Conservation (phyloP, 1,140 invertebrate species). For the Panulirus ornatus region DNA sequence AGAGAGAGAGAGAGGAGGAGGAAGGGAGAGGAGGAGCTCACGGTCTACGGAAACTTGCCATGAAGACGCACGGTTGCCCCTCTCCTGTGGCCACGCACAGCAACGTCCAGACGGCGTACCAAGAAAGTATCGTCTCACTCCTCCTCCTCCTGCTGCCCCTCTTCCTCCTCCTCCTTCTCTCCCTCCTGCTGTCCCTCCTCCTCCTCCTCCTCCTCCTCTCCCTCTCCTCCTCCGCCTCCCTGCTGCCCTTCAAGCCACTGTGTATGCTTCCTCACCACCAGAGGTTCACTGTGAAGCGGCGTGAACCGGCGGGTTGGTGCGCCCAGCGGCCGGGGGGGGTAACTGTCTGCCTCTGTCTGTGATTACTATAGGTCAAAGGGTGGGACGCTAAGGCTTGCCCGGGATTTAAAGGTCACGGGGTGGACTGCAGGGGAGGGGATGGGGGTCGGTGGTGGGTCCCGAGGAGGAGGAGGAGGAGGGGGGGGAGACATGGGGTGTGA, state of each 20-base stretch:
- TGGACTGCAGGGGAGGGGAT: not conserved
- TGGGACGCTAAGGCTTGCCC: not conserved
- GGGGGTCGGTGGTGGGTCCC: not conserved
- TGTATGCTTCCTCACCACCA: not conserved
- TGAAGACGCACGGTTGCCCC: too few relatives aligned
- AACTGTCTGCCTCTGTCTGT: not conserved
- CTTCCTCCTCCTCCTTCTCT: not conserved
- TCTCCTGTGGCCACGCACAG: too few relatives aligned
- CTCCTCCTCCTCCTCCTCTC: not conserved
- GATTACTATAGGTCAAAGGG: too few relatives aligned
- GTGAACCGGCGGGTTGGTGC: not conserved
- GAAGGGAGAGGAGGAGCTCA: not conserved
- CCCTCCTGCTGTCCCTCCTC: not conserved
- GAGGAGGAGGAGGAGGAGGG: not conserved
- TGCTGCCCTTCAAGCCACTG: not conserved
- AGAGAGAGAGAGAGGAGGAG: not conserved
- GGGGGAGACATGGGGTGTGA: not conserved
- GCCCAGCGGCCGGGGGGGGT: not conserved
- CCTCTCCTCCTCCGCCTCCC: not conserved
- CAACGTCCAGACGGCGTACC: too few relatives aligned
- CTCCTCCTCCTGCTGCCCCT: not conserved
- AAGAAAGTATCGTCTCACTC: not conserved
- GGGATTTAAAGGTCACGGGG: not conserved
- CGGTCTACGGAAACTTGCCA: too few relatives aligned
- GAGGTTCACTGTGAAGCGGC: too few relatives aligned